Evolutionary conservation across 2,888 invertebrate genomes (phyloP).

Genomic region (Hypolimnas misippus): DNA sequence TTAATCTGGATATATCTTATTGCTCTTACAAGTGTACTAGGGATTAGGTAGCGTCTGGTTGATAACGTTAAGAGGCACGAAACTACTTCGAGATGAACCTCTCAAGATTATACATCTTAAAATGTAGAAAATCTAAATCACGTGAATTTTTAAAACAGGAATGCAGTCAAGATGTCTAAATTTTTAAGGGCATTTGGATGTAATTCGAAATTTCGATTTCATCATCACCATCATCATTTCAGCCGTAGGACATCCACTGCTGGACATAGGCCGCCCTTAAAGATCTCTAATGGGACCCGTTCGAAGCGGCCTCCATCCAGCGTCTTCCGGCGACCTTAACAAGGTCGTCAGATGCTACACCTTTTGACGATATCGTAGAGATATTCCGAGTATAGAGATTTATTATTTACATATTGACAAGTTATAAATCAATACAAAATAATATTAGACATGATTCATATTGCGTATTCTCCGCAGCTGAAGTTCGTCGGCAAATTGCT

Average conservation of each 20-base stretch:
- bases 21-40: constrained; percentile 54
- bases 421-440: constrained; percentile 44
- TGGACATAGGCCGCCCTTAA: no score
- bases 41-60: constrained; percentile 47
- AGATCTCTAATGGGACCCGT: no score
- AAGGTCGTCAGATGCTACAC: no score
- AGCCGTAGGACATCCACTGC: no score
- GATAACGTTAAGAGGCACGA: constrained; percentile 38
- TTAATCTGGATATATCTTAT: constrained; percentile 53
- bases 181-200: no score
- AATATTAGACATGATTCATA: constrained; percentile 50
- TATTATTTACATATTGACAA: no score
- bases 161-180: background rate
- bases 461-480: constrained; percentile 43
- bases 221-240: no score
- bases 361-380: no score
- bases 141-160: background rate
- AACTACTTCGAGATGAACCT: constrained; percentile 33
- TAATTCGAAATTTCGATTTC: no score
- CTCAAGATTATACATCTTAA: constrained; percentile 15
- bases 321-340: no score
- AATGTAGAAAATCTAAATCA: constrained; percentile 4
- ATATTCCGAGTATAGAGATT: no score
- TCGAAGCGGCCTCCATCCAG: no score
- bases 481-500: constrained; percentile 57